Evolutionary conservation across 1,140 invertebrate species (phyloP).

Genomic region (Atta cephalotes): DNA sequence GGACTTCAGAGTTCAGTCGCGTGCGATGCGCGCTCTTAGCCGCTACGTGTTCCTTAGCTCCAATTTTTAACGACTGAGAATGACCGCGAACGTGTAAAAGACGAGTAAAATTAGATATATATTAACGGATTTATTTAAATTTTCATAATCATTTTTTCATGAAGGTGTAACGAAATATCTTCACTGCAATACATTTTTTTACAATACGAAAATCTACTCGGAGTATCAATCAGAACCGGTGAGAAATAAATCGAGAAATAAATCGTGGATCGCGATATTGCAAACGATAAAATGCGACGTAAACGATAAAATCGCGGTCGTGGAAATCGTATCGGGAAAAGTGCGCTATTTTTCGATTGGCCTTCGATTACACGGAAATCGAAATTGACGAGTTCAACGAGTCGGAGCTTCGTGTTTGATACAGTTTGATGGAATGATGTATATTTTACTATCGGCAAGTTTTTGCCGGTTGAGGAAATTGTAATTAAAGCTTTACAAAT

Average conservation of each 20-base stretch:
- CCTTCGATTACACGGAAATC: background rate
- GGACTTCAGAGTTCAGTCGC: slow-evolving; percentile 76
- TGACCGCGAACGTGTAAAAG: background rate
- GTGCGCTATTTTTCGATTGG: background rate
- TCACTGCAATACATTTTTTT: background rate
- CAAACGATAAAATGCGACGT: background rate
- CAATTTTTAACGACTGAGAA: background rate
- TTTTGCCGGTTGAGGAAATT: background rate
- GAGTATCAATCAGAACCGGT: background rate
- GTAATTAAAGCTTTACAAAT: background rate
- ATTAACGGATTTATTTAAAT: background rate
- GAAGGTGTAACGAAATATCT: background rate
- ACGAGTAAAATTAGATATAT: background rate
- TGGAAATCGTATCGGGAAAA: background rate
- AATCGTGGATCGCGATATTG: background rate
- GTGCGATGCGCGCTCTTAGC: slow-evolving; percentile 76
- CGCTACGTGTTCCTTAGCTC: slow-evolving; percentile 1
- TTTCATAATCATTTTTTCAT: background rate
- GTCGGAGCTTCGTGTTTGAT: background rate
- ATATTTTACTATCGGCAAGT: background rate
- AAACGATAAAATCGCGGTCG: background rate
- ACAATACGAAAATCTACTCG: background rate
- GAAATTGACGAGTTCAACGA: background rate
- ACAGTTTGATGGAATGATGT: background rate
- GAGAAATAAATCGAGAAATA: background rate